Conservation (phyloP, 2,113 vertebrate species). For the Peromyscus californicus region DNA sequence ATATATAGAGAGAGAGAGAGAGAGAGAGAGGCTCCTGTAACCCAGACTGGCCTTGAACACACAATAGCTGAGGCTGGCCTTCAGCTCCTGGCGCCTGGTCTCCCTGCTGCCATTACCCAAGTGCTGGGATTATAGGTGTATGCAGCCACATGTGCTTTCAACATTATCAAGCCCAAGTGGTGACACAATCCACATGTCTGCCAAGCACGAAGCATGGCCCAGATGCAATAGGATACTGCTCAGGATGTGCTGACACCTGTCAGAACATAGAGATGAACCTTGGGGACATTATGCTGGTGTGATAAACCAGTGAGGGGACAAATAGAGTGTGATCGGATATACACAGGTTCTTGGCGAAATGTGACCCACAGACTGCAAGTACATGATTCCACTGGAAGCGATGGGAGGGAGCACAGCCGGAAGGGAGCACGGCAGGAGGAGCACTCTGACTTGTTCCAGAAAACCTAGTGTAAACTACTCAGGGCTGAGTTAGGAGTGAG, state of each 20-base stretch:
- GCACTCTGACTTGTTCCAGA: not conserved
- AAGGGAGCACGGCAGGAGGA: not conserved
- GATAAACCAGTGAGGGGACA: not conserved
- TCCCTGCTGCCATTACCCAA: not conserved
- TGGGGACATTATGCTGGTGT: not conserved
- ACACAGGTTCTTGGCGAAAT: not conserved
- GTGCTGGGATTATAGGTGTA: not conserved
- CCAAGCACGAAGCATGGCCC: no score
- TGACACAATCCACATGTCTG: not conserved
- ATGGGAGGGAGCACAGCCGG: no score
- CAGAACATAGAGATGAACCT: fast-evolving
- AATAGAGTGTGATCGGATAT: fast-evolving
- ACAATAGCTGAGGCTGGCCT: not conserved
- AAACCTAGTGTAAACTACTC: no score
- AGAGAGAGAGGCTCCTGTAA: not conserved
- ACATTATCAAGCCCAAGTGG: not conserved
- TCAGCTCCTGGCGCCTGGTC: not conserved
- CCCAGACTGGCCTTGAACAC: not conserved
- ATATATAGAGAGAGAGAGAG: no score
- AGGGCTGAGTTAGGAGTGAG: not conserved
- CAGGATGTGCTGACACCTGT: not conserved
- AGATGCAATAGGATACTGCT: not conserved
- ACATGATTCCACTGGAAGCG: fast-evolving
- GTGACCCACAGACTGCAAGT: not conserved
- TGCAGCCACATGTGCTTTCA: not conserved